phyloP scores from a whole-genome alignment of 2,888 invertebrate species.

The Sipunculus nudus region DNA sequence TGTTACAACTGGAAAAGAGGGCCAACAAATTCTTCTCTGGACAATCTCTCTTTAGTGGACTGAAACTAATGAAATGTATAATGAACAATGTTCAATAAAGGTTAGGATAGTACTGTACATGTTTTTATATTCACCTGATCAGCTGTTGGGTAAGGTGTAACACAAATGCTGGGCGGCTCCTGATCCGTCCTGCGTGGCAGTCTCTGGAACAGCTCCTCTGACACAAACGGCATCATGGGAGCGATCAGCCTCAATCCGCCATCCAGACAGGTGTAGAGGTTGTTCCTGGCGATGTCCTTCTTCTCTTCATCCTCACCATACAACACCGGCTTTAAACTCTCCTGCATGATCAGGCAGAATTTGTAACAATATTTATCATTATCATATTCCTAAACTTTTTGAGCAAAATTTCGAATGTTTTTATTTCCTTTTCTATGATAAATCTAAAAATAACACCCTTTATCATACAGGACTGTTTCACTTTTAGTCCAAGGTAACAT shows the following conservation, averaged over 20 bases:
- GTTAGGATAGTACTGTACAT: too few relatives aligned
- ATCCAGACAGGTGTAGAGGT: conserved; percentile 85
- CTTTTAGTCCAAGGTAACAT: too few relatives aligned
- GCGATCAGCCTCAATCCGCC: conserved; percentile 85
- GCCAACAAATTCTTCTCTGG: too few relatives aligned
- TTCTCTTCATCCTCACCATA: conserved; percentile 70
- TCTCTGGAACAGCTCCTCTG: conserved; percentile 90
- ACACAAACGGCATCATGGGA: conserved; percentile 98
- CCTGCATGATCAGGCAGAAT: conserved; percentile 68
- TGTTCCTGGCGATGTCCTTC: conserved; percentile 74
- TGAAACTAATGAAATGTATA: too few relatives aligned
- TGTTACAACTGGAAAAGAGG: too few relatives aligned
- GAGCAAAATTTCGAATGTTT: too few relatives aligned
- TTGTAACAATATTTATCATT: conserved; percentile 16
- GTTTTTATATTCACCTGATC: conserved; percentile 59
- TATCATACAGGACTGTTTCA: too few relatives aligned
- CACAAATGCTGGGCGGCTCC: conserved; percentile 81
- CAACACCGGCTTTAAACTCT: conserved; percentile 88
- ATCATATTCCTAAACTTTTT: too few relatives aligned
- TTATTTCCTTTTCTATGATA: too few relatives aligned
- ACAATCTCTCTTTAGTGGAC: too few relatives aligned
- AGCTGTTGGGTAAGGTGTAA: conserved; percentile 83
- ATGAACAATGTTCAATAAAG: too few relatives aligned
- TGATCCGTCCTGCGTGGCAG: conserved; percentile 72
- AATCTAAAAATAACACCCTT: too few relatives aligned